phyloP scores from a whole-genome alignment of 2,113 vertebrate species.

The Isurus oxyrinchus region DNA sequence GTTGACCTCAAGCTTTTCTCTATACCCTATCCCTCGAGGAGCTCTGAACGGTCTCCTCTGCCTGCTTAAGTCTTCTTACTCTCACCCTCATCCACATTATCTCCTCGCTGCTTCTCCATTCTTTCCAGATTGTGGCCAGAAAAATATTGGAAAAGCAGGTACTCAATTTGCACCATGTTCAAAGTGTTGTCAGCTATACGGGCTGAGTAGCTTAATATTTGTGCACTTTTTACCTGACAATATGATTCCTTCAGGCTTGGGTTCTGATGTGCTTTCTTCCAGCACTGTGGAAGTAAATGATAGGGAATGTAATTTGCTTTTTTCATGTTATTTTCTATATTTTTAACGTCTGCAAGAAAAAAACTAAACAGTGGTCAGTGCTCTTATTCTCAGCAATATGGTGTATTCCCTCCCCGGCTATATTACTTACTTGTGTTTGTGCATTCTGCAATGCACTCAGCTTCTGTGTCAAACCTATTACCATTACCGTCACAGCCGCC shows the following conservation, averaged over 20 bases:
- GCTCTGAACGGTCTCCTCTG: background rate
- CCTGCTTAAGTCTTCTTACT: background rate
- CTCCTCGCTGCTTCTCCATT: background rate
- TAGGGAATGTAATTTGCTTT: background rate
- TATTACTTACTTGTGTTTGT: conserved; percentile 62
- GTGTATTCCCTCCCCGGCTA: background rate
- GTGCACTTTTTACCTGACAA: conserved; percentile 44
- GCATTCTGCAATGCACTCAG: conserved; percentile 65
- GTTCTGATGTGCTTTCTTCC: conserved; percentile 48
- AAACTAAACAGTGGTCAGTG: background rate
- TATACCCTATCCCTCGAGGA: background rate
- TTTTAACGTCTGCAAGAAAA: background rate
- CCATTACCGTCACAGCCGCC: conserved; percentile 74
- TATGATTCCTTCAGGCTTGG: conserved; percentile 45
- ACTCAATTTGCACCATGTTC: background rate
- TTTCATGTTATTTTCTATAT: background rate
- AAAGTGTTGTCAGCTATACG: background rate
- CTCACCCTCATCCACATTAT: background rate
- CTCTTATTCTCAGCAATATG: background rate
- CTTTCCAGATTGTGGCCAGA: too few relatives aligned
- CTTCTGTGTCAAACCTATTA: conserved; percentile 75
- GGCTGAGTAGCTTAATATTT: background rate
- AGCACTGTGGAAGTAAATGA: conserved; percentile 47
- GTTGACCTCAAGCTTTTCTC: background rate
- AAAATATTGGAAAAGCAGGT: background rate